Base-by-base conservation (phyloP, 37 sponge, comb jelly and placozoan genomes). In the Dysidea cf. avara region DNA sequence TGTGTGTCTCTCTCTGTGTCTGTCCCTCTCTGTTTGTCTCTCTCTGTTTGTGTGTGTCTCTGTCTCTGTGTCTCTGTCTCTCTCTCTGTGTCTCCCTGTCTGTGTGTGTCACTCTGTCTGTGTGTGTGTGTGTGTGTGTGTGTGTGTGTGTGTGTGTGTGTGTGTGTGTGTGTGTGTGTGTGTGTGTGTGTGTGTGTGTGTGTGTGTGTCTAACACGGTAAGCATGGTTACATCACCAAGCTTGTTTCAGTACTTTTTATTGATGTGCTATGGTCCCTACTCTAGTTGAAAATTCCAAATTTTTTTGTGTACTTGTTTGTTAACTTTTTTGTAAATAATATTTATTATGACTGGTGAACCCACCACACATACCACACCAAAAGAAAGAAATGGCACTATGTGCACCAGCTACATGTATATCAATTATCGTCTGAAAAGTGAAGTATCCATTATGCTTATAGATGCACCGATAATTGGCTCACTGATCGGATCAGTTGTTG, bases 61-160 rank as follows among this genome's bases (percentile, higher is more conserved):
- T 71, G 72, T 71, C 58, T 55, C 40, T 71, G 56, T 32, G 58
- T 71, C 40, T 56, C 20, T 53, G 58, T 54, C 66, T 33, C 66
- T 36, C 66, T 33, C 66, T 36, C 66, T 33, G 22, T 4, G 22
- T 33, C 46, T 33, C 53, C 18, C 32, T 16, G 34, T 22, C 69
- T 49, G 17, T 46, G 25, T 38, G 36, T 14, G n/a, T 14, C 56
- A 54, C 2, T 54, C 24, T n/a, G n/a, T 26, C 11, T 54, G 59
- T 54, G 72, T 72, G 38, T 72, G 58, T 56, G 59, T 35, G 53
- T 35, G 59, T 56, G 56, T 35, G 56, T 34, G 39, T 52, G 55
- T 53, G 53, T 71, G 56, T 35, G 56, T 71, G 55, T 53, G 55
- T 71, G 71, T 71, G 57, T 56, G 57, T 72, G 58, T 56, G 57